These are phyloP conservation scores for Sciurus niger DNA, from an alignment of 2,113 vertebrate genomes.

Conservation along the genomic window DNA sequence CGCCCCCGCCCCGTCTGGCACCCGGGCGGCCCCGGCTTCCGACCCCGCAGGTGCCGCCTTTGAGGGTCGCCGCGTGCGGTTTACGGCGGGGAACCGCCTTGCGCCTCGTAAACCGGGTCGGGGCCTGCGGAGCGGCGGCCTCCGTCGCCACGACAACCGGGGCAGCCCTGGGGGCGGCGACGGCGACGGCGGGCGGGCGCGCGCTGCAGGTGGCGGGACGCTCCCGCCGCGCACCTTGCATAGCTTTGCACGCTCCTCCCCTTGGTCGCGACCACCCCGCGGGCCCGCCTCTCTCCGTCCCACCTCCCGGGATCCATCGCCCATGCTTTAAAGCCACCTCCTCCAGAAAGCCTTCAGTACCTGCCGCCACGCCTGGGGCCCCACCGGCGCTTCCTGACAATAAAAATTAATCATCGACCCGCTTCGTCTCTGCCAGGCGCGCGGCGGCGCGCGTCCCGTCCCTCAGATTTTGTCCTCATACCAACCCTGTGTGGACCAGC, in stretches of 20 bases:
- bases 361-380: not conserved
- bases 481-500: not conserved
- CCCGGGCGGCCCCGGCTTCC: not conserved
- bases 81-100: slow-evolving; percentile 47
- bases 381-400: not conserved
- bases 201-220: not conserved
- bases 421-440: not conserved
- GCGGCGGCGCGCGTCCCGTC: fast-evolving
- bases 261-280: not conserved
- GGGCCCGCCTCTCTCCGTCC: not conserved
- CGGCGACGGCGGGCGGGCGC: not conserved
- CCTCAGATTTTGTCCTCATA: not conserved
- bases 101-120: slow-evolving; percentile 48
- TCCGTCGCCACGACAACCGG: slow-evolving; percentile 60
- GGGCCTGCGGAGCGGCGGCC: not conserved
- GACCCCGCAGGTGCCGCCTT: slow-evolving; percentile 76
- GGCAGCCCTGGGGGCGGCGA: not conserved
- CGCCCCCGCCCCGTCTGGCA: not conserved
- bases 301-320: not conserved
- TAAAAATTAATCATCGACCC: not conserved
- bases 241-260: not conserved
- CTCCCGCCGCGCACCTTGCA: not conserved
- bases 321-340: not conserved
- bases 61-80: slow-evolving; percentile 68
- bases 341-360: not conserved